These are phyloP conservation scores for Lasioglossum vierecki DNA, from an alignment of 2,888 invertebrate species.

Conservation along the genomic window DNA sequence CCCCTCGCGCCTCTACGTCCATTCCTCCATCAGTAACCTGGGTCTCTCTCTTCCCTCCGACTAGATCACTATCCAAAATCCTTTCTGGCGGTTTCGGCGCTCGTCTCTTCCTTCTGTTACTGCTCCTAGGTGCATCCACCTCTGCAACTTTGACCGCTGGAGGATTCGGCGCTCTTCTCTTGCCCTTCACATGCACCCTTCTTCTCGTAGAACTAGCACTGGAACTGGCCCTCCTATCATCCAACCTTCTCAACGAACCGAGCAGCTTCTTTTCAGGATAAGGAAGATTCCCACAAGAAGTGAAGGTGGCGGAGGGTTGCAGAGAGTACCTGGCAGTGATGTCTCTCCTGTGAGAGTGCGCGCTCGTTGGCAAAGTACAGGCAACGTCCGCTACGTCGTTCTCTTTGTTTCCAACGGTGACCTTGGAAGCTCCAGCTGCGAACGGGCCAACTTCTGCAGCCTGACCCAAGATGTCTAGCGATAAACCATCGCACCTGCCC, in stretches of 20 bases:
- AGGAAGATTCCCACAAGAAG: constrained; percentile 76
- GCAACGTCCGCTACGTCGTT: constrained; percentile 56
- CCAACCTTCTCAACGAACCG: constrained; percentile 75
- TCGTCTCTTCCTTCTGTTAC: constrained; percentile 83
- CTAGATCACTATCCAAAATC: constrained; percentile 35
- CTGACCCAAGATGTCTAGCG: constrained; percentile 67
- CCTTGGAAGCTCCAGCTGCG: constrained; percentile 77
- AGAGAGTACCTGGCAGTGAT: constrained; percentile 78
- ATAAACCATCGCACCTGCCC: constrained; percentile 75
- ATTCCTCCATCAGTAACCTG: constrained; percentile 61
- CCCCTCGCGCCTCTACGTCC: constrained; percentile 57
- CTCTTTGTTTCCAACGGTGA: constrained; percentile 56
- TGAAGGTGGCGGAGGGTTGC: constrained; percentile 72
- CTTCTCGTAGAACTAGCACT: constrained; percentile 86
- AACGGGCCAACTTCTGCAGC: constrained; percentile 76
- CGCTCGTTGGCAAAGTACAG: constrained; percentile 75
- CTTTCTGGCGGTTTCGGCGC: constrained; percentile 86
- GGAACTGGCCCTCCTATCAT: constrained; percentile 86
- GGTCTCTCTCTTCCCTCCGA: constrained; percentile 48
- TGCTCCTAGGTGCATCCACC: constrained; percentile 60
- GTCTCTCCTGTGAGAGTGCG: constrained; percentile 70
- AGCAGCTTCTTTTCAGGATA: constrained; percentile 33
- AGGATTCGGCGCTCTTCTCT: constrained; percentile 90
- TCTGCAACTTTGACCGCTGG: constrained; percentile 82
- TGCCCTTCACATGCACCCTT: constrained; percentile 90